Base-by-base conservation (phyloP, 2,888 invertebrate species). In the Synanthedon formicaeformis region DNA sequence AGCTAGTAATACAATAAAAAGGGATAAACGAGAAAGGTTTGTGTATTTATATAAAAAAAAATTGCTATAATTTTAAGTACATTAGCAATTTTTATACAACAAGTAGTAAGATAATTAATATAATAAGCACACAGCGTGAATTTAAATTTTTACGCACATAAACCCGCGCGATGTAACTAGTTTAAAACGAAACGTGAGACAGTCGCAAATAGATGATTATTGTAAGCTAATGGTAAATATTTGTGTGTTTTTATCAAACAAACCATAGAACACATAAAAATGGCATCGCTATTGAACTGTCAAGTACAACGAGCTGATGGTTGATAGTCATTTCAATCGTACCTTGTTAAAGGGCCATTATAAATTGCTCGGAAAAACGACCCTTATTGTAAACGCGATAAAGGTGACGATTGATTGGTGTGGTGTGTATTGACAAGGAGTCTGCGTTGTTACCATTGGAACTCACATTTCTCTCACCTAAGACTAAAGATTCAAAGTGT, bases 271-370 rank as follows among this genome's bases (percentile, higher is more conserved):
- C 13, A 45, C n/a, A 45, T 13, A 13, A n/a, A n/a, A 45, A 45
- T 14, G 45, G 45, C 48, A 54, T 51, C 58, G 54, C 69, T 66
- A 79, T 80, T 78, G 77, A 80, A 75, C 79, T 78, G 80, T 79
- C 80, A 64, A 57, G 57, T 57, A 66, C 78, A 79, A 79, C 79
- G 75, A 80, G 74, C 60, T 57, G 80, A 79, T 79, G 60, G 53
- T 16, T 66, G 80, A 80, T 80, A 79, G 57, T 60, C 60, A 56
- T 65, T 59, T 58, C 57, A 45, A 55, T 53, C 55, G 53, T 56
- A 57, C 59, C 63, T 60, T 60, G 61, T 63, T 63, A 60, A 53
- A 53, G 51, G 49, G n/a, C 27, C 51, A 52, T 45, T 45, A 45
- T 45, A 45, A 45, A 45, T 12, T 14, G 45, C 14, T 45, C 45